phyloP scores from a whole-genome alignment of 2,888 invertebrate species.

The Drosophila conformis region DNA sequence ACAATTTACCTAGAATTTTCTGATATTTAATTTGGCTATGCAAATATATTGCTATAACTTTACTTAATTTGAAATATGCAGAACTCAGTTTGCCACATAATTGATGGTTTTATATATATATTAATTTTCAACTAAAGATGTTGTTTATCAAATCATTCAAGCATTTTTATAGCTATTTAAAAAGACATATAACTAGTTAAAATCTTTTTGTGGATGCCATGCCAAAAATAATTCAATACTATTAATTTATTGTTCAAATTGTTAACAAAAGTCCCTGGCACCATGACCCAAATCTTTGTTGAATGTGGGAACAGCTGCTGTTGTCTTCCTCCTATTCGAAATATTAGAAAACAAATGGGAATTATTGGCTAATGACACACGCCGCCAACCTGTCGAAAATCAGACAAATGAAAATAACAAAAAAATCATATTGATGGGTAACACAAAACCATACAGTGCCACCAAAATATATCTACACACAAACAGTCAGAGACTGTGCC shows the following conservation, averaged over 20 bases:
- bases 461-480: slow-evolving; percentile 37
- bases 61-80: neutral
- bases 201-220: neutral
- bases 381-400: slow-evolving; percentile 57
- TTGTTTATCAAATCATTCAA: slow-evolving; percentile 4
- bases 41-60: neutral
- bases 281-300: slow-evolving; percentile 60
- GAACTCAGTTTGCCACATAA: neutral
- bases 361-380: slow-evolving; percentile 50
- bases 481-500: neutral
- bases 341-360: slow-evolving; percentile 28
- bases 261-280: slow-evolving; percentile 24
- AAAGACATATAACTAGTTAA: neutral
- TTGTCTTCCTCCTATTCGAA: slow-evolving; percentile 1
- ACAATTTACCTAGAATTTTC: neutral
- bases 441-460: slow-evolving; percentile 59
- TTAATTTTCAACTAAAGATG: neutral
- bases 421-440: slow-evolving; percentile 53
- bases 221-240: neutral
- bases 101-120: neutral
- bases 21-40: neutral
- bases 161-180: slow-evolving; percentile 1
- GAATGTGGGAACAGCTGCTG: slow-evolving; percentile 45
- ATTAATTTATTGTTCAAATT: slow-evolving; percentile 2
- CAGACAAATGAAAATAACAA: slow-evolving; percentile 47